Conservation (phyloP, 1,140 invertebrate genomes). For the Rhopalosiphum maidis region DNA sequence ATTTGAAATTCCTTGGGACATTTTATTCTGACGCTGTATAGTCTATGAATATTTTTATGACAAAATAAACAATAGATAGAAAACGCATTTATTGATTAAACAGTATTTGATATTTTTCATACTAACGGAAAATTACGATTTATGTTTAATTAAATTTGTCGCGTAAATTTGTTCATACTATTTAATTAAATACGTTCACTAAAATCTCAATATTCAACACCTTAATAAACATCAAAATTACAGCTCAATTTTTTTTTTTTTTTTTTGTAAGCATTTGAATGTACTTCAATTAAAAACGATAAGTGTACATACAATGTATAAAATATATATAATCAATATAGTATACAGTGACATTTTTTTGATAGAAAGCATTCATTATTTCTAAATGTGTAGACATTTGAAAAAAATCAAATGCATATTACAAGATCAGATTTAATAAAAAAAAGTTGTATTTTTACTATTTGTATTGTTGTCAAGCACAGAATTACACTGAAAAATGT, state of each 20-base stretch:
- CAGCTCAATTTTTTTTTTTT: no score
- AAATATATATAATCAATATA: neutral
- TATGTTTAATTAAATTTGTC: neutral
- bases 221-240: neutral
- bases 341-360: no score
- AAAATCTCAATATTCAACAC: neutral
- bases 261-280: neutral
- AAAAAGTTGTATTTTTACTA: neutral
- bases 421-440: no score
- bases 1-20: neutral
- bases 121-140: neutral
- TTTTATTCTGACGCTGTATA: neutral
- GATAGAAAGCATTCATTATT: neutral
- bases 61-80: neutral
- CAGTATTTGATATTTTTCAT: neutral
- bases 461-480: neutral
- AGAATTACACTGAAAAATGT: neutral
- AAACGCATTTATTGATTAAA: slow-evolving; percentile 1
- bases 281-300: neutral
- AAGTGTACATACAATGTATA: neutral
- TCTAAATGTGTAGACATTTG: neutral
- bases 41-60: neutral
- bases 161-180: neutral
- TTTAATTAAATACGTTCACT: neutral
- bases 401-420: no score